Evolutionary conservation across 1,140 invertebrate species (phyloP).

Genomic region (Mercenaria mercenaria): DNA sequence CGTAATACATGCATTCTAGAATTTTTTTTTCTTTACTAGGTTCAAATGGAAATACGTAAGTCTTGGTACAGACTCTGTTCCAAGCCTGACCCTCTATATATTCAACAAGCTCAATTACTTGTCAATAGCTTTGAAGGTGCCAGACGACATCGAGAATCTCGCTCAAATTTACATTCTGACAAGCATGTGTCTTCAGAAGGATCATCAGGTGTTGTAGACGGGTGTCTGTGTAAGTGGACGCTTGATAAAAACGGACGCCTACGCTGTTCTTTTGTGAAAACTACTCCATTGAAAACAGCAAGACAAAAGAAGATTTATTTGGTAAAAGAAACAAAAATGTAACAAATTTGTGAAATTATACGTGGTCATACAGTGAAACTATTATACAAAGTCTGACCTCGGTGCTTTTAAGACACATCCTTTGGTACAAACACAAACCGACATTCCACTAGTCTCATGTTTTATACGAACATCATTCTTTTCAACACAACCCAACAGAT

Average conservation of each 20-base stretch:
- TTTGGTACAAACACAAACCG: no score
- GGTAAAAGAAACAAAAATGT: constrained; percentile 23
- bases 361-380: no score
- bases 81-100: constrained; percentile 28
- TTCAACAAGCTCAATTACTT: constrained; percentile 23
- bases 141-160: neutral
- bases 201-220: constrained; percentile 35
- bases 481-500: no score
- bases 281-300: neutral
- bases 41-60: constrained; percentile 48
- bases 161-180: neutral
- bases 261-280: constrained; percentile 36
- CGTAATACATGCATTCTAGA: no score
- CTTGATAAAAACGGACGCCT: constrained; percentile 54
- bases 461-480: no score
- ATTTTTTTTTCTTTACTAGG: neutral
- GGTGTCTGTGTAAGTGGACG: constrained; percentile 62
- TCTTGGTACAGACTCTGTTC: constrained; percentile 21
- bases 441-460: no score
- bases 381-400: no score
- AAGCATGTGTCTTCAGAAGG: constrained; percentile 27
- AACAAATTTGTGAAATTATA: no score
- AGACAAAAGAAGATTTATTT: neutral
- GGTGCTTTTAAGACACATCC: no score
- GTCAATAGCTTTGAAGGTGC: constrained; percentile 14